Base-by-base conservation (phyloP, 2,888 invertebrate genomes). In the Apomyelois bistriatella region DNA sequence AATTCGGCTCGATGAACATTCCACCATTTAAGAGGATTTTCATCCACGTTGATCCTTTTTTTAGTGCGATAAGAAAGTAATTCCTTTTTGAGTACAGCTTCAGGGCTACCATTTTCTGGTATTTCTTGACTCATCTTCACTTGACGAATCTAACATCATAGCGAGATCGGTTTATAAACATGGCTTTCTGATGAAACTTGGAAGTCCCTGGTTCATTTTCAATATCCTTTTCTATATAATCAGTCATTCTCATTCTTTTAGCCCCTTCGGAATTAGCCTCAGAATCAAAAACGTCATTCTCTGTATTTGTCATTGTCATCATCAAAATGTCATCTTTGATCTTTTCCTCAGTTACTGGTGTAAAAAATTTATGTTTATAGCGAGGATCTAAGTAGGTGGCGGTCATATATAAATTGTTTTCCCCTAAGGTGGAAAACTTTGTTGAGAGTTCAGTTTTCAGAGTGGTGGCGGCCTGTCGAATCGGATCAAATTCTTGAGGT, bases 311-410 rank as follows among this genome's bases (percentile, higher is more conserved):
- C 12, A 10, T 37, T n/a, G 4, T 37, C n/a, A 37, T 37, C 10
- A 12, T 12, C 32, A 32, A 32, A 9, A 12, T 37, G 36, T 63
- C 54, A 35, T 58, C 60, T 61, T 61, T 59, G 55, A 59, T 60
- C 53, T 65, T 62, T 60, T 64, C 62, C 38, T 62, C 62, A 54
- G 53, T 56, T 28, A 56, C 53, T 15, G 53, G 28, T 58, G 61
- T 61, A 49, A 56, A 57, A 60, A 58, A 58, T 54, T 60, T 62
- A 48, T 66, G 56, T 58, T 66, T 68, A 60, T 66, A 68, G 58
- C 66, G 62, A 60, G 64, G 63, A 57, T 67, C 69, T 61, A 66
- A 58, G 54, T 61, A 64, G 47, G 62, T 66, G 47, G 64, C 59
- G 37, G 67, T 64, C 51, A 48, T 50, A 62, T 57, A 67, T 58